Percentiles rank a stretch among this genome's conserved stretches.
phyloP scores from a whole-genome alignment of 2,797 vertebrate species.

The Hybognathus amarus region DNA sequence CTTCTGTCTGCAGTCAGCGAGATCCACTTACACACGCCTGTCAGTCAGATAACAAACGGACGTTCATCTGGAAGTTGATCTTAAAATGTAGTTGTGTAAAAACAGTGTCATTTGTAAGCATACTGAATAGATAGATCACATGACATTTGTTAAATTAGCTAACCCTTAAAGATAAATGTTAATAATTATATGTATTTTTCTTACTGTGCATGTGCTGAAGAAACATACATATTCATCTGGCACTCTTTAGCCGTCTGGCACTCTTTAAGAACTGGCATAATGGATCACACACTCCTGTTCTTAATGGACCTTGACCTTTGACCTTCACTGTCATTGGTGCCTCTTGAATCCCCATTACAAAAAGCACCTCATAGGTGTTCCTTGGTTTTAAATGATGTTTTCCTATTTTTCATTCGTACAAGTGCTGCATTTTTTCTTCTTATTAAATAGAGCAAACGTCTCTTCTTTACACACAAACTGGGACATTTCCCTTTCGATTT shows the following conservation, averaged over 20 bases:
- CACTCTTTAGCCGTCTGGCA: not conserved
- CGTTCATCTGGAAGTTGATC: not conserved
- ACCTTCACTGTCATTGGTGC: not conserved
- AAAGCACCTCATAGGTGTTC: not conserved
- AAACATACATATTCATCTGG: too few species aligned
- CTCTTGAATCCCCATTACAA: not conserved
- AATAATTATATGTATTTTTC: not conserved
- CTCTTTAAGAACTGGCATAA: not conserved
- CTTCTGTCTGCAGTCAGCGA: not conserved
- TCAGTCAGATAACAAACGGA: slow-evolving; percentile 26
- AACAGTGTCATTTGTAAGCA: not conserved
- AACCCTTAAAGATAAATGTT: too few species aligned
- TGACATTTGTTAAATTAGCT: too few species aligned
- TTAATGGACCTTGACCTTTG: not conserved
- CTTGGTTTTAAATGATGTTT: not conserved
- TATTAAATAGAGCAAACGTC: not conserved
- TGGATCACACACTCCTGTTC: not conserved
- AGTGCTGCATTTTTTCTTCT: not conserved
- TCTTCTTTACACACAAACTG: not conserved
- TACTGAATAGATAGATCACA: not conserved
- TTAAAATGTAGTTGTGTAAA: not conserved
- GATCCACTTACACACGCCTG: not conserved
- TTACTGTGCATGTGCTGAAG: not conserved
- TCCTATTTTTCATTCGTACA: not conserved
- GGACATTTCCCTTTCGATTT: not conserved